A percentile compares a stretch with the other conserved stretches of the same genome.
These are phyloP conservation scores for Pristionchus entomophagus DNA, from an alignment of 2,888 invertebrate genomes.

Conservation along the genomic window DNA sequence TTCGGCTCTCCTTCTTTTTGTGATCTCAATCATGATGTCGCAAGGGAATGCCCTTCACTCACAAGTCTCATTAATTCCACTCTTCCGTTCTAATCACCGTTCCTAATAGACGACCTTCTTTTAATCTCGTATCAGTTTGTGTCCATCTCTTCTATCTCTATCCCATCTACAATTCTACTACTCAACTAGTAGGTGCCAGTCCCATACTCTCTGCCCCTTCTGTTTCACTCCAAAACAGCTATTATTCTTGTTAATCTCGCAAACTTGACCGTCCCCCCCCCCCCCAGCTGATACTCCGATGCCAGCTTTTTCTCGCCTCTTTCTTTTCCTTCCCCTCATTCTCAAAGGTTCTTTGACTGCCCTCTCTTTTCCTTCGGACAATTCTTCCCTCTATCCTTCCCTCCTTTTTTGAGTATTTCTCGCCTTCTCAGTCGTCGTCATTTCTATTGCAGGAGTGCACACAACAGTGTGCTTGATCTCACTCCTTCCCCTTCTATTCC, in stretches of 20 bases:
- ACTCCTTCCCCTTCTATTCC: constrained; percentile 32
- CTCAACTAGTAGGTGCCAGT: constrained; percentile 35
- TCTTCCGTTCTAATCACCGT: neutral
- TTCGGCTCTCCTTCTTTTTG: neutral
- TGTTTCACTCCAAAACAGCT: constrained; percentile 1
- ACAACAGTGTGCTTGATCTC: constrained; percentile 34
- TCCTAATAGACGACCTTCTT: constrained; percentile 12
- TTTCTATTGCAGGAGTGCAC: constrained; percentile 34
- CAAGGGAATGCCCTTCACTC: constrained; percentile 3
- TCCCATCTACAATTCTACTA: constrained; percentile 19
- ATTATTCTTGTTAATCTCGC: constrained; percentile 20
- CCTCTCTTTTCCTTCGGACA: neutral
- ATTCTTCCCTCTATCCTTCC: neutral
- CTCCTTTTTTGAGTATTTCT: constrained; percentile 26
- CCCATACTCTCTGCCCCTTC: neutral
- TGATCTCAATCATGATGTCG: neutral
- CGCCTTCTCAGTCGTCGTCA: constrained; percentile 36
- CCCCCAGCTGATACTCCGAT: constrained; percentile 1
- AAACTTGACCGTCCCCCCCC: neutral
- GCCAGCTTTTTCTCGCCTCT: constrained; percentile 10
- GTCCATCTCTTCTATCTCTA: constrained; percentile 3
- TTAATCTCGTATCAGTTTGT: constrained; percentile 13
- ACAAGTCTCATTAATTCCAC: neutral
- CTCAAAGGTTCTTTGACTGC: constrained; percentile 19
- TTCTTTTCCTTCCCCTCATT: constrained; percentile 5